Evolutionary conservation across 2,797 vertebrate species (phyloP), one percentile per base, ranked within the genome.

Genomic region (Hyperoplus immaculatus): DNA sequence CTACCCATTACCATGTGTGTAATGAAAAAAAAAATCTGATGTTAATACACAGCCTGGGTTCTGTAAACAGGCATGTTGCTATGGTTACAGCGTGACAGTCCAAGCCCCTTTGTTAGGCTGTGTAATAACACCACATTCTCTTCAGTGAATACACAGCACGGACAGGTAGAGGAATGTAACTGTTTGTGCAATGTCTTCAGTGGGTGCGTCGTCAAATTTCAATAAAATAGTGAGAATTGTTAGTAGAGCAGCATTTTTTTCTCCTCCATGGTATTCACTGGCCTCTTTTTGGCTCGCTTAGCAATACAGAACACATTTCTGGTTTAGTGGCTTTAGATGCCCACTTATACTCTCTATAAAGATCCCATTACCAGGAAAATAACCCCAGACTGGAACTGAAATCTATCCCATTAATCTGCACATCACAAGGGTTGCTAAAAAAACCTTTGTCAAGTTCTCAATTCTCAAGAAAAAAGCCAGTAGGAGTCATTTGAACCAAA

Each of bases 401-500:
- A 66, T 58, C 46, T 67, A n/a, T 73, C 67, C 36, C 39, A 64
- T 45, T 76, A 43, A 64, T 51, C 46, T 60, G 54, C 45, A 70
- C 53, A 75, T 80, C 50, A 62, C 6, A 57, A 36, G 6, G 49
- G 55, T 79, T 69, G 18, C 67, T 69, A 61, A 54, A 54, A 76
- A 58, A 74, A 4, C 51, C 36, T 68, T 51, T 75, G 77, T 69
- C 65, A 61, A 53, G n/a, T 53, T 60, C 49, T 75, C 43, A 76
- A 21, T 77, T 75, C 63, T 78, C 2, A 58, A 36, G 29, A 66
- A 75, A 79, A 4, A 43, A 77, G 71, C 71, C 73, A 72, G 73
- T 29, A 60, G 45, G 62, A 85, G 71, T 74, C 49, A 81, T 79
- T 64, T 79, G 62, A 75, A 80, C 75, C 56, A 71, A 81, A 81